Base-by-base conservation (phyloP, 2,797 vertebrate genomes). In the Silurus aristotelis region DNA sequence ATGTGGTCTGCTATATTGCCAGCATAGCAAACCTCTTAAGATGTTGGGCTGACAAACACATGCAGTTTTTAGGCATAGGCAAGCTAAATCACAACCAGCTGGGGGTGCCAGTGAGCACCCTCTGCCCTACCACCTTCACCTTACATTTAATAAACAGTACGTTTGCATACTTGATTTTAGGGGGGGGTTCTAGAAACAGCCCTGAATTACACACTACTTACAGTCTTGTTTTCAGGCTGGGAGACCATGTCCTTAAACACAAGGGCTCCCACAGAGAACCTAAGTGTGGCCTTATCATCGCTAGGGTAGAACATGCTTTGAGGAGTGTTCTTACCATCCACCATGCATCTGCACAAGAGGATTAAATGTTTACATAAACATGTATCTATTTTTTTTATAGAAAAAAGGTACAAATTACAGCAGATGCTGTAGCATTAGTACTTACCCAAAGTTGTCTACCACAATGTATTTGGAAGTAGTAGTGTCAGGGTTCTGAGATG, bases 381-480 rank as follows among this genome's bases (percentile, higher is more conserved):
- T 38, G 1, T 31, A 31, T 31, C 1, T 31, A 2, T 31, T 38
- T 38, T 38, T 38, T 38, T 3, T 38, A 38, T 38, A 38, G n/a
- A n/a, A n/a, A 38, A 38, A 38, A 38, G 38, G 0, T 38, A 38
- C 38, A 38, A 38, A 38, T 38, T 52, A 64, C 6, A 20, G n/a
- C n/a, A 66, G 1, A 80, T 0, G 2, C 17, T 14, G 10, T 52
- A 85, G 12, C 0, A 48, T 25, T 17, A 48, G 12, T 13, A 3
- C 14, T 89, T 91, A 95, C 94, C 95, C 94, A 48, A 89, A 78
- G 82, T 95, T 94, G 52, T 92, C 90, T 6, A 95, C 82, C 5
- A 95, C 85, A 0, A 20, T 70, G 70, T 92, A 91, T 89, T 87
- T 89, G 1, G 86, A 87, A 20, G 0, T 73, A 0, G 0, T 77